A percentile compares a stretch with the other conserved stretches of the same genome.
These are phyloP conservation scores for Coleophora deauratella DNA, from an alignment of 2,888 invertebrate species.

Conservation along the genomic window DNA sequence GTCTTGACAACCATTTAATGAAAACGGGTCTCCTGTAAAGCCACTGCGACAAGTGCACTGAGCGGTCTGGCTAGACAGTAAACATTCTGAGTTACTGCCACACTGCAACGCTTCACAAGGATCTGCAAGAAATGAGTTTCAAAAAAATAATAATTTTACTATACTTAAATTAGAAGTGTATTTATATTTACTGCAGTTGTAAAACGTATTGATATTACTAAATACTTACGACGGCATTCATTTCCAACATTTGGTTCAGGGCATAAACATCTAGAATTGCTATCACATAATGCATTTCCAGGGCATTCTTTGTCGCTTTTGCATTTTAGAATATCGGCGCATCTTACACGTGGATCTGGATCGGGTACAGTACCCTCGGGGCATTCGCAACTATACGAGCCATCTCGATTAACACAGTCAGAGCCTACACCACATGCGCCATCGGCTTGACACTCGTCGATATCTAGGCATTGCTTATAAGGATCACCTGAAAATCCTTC, in stretches of 20 bases:
- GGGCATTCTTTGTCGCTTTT: slow-evolving; percentile 85
- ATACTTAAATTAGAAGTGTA: too few species aligned
- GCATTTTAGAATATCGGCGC: slow-evolving; percentile 88
- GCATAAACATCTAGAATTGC: slow-evolving; percentile 85
- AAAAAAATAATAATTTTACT: too few species aligned
- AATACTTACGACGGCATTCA: slow-evolving; percentile 91
- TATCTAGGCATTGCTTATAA: slow-evolving; percentile 84
- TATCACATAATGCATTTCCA: slow-evolving; percentile 90
- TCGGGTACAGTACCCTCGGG: slow-evolving; percentile 87
- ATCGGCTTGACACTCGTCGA: slow-evolving; percentile 85
- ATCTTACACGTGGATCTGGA: slow-evolving; percentile 87
- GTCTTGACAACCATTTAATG: slow-evolving; percentile 85
- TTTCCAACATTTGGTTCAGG: slow-evolving; percentile 94
- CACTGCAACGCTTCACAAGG: slow-evolving; percentile 91
- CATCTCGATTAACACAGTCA: slow-evolving; percentile 84
- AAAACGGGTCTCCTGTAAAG: slow-evolving; percentile 80
- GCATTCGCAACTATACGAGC: slow-evolving; percentile 86
- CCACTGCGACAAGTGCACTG: slow-evolving; percentile 89
- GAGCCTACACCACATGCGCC: slow-evolving; percentile 87
- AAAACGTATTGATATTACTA: too few species aligned
- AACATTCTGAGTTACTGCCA: slow-evolving; percentile 91
- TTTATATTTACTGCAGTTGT: too few species aligned
- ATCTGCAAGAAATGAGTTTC: slow-evolving; percentile 71
- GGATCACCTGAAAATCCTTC: slow-evolving; percentile 91
- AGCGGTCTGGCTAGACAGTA: slow-evolving; percentile 86